These are phyloP conservation scores for Macrosteles quadrilineatus DNA, from an alignment of 1,140 invertebrate genomes.

Conservation along the genomic window DNA sequence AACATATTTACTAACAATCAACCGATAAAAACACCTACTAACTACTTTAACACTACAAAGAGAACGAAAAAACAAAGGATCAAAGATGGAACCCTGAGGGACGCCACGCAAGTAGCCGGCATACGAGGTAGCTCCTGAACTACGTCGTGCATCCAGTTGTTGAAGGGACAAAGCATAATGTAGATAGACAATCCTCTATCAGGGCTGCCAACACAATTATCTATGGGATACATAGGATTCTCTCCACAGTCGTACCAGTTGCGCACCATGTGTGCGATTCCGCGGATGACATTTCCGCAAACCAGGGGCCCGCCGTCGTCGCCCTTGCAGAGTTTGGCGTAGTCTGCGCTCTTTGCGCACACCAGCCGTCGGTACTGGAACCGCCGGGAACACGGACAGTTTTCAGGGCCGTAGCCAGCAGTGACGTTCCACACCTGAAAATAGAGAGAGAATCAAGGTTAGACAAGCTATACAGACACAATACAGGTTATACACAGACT, in stretches of 20 bases:
- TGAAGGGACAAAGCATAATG: not conserved
- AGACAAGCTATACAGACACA: too few relatives aligned
- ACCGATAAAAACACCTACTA: too few relatives aligned
- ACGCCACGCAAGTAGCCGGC: not conserved
- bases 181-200: not conserved
- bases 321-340: not conserved
- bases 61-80: too few relatives aligned
- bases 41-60: too few relatives aligned
- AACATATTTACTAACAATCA: too few relatives aligned
- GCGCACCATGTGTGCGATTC: not conserved
- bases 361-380: not conserved
- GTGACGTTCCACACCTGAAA: not conserved
- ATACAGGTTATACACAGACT: too few relatives aligned
- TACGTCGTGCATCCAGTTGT: not conserved
- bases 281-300: not conserved
- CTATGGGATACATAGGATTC: not conserved
- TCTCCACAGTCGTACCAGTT: not conserved
- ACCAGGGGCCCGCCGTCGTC: constrained; percentile 2
- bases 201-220: not conserved
- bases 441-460: too few relatives aligned
- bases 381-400: not conserved
- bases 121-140: not conserved
- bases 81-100: too few relatives aligned
- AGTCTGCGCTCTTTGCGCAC: not conserved
- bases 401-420: not conserved